Base-by-base conservation (phyloP, 1,140 invertebrate species). In the Drosophila grimshawi region DNA sequence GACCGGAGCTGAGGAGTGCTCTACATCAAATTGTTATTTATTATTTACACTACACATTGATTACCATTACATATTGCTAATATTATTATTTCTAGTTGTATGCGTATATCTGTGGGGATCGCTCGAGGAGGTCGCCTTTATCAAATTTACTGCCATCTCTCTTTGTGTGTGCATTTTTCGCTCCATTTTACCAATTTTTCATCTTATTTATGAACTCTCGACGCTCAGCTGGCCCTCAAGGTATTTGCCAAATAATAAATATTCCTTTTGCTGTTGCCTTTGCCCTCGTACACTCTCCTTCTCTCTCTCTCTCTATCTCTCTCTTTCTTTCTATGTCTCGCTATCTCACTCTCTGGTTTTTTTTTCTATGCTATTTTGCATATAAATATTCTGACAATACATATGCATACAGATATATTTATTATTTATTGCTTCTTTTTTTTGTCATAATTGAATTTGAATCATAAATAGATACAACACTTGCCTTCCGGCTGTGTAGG, bases 41-140 rank as follows among this genome's bases (percentile, higher is more conserved):
- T 88, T 88, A 88, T 88, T 85, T 88, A 85, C 80, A 85, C 81
- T 89, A 78, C 73, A 85, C 80, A 88, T 89, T 85, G 85, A 88
- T 89, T 88, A 85, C 78, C 67, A 81, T 89, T 85, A 66, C 49
- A 49, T 57, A 89, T 89, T 72, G 75, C 74, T 89, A 78, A 89
- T 85, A 88, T 78, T 89, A 88, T 88, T 89, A 85, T 89, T 80
- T 75, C 67, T 71, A 52, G 48, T 67, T 35, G 5, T 29, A 46
- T 43, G 33, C 59, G 7, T 51, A 8, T 45, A 39, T 45, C 19
- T 48, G 8, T 32, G 7, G 51, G 19, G n/a, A 46, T 64, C 43
- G 39, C 57, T 48, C 70, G 49, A 30, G 60, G 67, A 73, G 60
- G 67, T 88, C 71, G 67, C 76, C 39, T 43, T 88, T 88, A 82